These are phyloP conservation scores for Microctonus brassicae DNA, from an alignment of 2,888 invertebrate genomes.

Conservation along the genomic window DNA sequence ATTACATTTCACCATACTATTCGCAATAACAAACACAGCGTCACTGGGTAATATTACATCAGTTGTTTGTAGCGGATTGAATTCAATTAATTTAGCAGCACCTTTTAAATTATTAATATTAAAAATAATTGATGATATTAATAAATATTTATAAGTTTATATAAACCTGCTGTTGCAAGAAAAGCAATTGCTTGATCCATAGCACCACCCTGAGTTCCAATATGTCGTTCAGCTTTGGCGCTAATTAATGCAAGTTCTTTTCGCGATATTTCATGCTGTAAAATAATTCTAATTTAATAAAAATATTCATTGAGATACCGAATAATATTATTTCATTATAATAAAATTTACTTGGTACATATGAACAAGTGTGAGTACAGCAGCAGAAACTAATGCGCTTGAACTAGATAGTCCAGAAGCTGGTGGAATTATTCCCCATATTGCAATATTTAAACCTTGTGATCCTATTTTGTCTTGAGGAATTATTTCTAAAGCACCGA, in stretches of 20 bases:
- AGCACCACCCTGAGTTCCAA: constrained; percentile 98
- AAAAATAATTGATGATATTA: no score
- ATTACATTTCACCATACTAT: constrained; percentile 89
- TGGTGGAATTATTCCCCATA: constrained; percentile 90
- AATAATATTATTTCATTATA: no score
- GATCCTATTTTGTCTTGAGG: constrained; percentile 61
- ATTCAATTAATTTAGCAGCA: constrained; percentile 92
- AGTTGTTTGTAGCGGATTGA: constrained; percentile 85
- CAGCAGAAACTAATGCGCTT: constrained; percentile 95
- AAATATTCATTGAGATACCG: neutral
- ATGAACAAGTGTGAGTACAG: constrained; percentile 83
- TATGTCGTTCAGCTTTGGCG: constrained; percentile 91
- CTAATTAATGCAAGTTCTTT: constrained; percentile 86
- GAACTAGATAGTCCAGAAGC: constrained; percentile 97
- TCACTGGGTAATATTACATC: constrained; percentile 86
- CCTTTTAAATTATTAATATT: no score
- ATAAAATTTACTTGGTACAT: constrained; percentile 73
- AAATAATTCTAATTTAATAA: constrained; percentile 1
- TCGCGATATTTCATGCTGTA: constrained; percentile 65
- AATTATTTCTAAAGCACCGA: constrained; percentile 83
- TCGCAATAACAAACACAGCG: constrained; percentile 93
- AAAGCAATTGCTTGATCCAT: constrained; percentile 99
- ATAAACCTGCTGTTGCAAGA: constrained; percentile 82
- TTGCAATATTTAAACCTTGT: constrained; percentile 73
- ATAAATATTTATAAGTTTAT: no score